These are phyloP conservation scores for Pseudolaguvia tuberculata DNA, from an alignment of 2,113 vertebrate genomes.

Conservation along the genomic window DNA sequence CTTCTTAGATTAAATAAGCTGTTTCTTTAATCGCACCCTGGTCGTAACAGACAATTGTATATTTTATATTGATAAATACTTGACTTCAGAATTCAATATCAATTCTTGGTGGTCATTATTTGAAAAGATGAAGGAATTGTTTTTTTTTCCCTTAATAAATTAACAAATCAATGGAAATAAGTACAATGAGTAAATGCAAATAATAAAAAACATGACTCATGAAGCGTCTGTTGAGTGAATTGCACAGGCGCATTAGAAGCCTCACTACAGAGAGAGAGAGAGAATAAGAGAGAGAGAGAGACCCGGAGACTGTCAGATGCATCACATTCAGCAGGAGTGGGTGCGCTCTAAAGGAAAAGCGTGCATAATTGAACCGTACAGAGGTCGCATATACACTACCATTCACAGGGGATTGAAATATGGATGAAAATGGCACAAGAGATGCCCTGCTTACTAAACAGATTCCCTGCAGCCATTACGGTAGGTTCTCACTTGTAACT, in stretches of 20 bases:
- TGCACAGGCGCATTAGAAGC: slow-evolving; percentile 15
- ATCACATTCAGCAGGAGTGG: slow-evolving; percentile 15
- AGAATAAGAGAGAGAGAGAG: not conserved
- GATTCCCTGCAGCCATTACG: not conserved
- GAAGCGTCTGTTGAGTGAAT: not conserved
- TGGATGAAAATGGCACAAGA: not conserved
- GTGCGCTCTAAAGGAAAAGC: slow-evolving; percentile 1
- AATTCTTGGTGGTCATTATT: not conserved
- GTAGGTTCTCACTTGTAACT: slow-evolving; percentile 3
- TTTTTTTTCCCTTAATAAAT: not conserved
- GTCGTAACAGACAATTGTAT: not conserved
- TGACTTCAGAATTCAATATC: not conserved
- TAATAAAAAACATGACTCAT: slow-evolving; percentile 7
- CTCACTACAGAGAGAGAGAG: not conserved
- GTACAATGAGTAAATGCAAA: not conserved
- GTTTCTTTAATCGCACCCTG: too few species aligned
- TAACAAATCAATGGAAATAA: not conserved
- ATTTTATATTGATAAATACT: not conserved
- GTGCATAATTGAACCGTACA: slow-evolving; percentile 8
- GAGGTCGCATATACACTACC: not conserved
- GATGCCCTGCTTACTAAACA: not conserved
- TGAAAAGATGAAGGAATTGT: not conserved
- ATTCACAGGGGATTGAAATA: not conserved
- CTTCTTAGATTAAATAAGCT: too few species aligned
- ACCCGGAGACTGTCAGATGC: not conserved